Percentiles rank a stretch among this genome's conserved stretches.
Conservation (phyloP, 2,113 vertebrate species). For the Grus americana region DNA sequence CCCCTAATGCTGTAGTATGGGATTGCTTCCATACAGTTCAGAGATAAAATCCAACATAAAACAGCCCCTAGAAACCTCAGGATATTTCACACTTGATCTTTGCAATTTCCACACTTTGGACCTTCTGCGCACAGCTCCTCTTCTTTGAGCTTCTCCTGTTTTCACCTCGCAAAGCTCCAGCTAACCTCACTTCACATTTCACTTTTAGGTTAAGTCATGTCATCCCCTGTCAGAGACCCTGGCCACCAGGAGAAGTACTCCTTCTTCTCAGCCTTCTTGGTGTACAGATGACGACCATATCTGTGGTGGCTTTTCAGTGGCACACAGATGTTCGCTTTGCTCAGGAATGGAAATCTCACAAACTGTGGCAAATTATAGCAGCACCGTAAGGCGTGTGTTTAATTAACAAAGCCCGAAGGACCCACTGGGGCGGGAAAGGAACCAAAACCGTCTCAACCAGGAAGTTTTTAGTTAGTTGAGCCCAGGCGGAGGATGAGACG, state of each 20-base stretch:
- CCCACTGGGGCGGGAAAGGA: neutral
- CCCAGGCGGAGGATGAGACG: neutral
- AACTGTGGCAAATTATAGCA: neutral
- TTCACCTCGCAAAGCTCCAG: neutral
- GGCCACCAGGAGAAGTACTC: neutral
- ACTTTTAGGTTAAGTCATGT: neutral
- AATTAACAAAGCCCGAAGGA: neutral
- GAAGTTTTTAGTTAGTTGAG: neutral
- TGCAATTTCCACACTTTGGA: neutral
- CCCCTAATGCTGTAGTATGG: neutral
- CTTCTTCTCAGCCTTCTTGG: neutral
- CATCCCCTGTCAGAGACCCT: neutral
- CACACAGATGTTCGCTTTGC: neutral
- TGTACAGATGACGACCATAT: neutral
- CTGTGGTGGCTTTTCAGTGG: neutral
- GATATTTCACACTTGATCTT: neutral
- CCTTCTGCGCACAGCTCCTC: neutral
- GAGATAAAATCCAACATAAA: neutral
- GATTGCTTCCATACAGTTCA: neutral
- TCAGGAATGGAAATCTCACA: neutral
- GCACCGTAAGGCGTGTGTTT: neutral
- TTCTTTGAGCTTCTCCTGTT: neutral
- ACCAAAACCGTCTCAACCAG: neutral
- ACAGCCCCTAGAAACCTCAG: neutral
- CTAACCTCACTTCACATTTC: neutral